These are phyloP conservation scores for Oplegnathus fasciatus DNA, from an alignment of 2,113 vertebrate genomes.

Conservation along the genomic window DNA sequence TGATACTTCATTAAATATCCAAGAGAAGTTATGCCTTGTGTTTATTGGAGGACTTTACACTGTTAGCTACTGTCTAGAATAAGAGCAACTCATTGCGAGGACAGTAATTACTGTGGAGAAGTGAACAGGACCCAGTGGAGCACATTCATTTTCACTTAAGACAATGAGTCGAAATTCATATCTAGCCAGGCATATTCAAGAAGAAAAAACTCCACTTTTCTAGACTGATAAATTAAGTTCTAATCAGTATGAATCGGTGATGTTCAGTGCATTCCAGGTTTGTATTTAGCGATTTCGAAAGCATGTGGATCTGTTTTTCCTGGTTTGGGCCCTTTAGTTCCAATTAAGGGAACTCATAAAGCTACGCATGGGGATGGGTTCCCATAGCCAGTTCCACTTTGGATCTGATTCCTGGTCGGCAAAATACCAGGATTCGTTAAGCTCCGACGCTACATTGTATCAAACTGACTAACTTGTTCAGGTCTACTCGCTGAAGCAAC, in stretches of 20 bases:
- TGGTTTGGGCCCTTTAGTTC: neutral
- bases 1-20: too few relatives aligned
- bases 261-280: neutral
- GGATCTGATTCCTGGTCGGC: too few relatives aligned
- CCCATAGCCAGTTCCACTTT: too few relatives aligned
- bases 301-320: neutral
- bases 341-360: neutral
- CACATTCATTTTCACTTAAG: neutral
- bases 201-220: neutral
- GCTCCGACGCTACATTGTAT: too few relatives aligned
- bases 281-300: neutral
- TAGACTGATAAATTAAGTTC: neutral
- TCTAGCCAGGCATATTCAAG: neutral
- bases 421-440: too few relatives aligned
- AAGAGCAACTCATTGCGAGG: too few relatives aligned
- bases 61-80: too few relatives aligned
- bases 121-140: slow-evolving; percentile 46
- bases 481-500: too few relatives aligned
- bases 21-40: too few relatives aligned
- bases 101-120: slow-evolving; percentile 87
- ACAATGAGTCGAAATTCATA: neutral
- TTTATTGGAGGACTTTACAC: too few relatives aligned
- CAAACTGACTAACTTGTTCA: too few relatives aligned
- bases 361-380: too few relatives aligned
- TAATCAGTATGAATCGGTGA: neutral